phyloP scores from a whole-genome alignment of 35 echinoderm and acorn worm species.

The Amphiura filiformis region DNA sequence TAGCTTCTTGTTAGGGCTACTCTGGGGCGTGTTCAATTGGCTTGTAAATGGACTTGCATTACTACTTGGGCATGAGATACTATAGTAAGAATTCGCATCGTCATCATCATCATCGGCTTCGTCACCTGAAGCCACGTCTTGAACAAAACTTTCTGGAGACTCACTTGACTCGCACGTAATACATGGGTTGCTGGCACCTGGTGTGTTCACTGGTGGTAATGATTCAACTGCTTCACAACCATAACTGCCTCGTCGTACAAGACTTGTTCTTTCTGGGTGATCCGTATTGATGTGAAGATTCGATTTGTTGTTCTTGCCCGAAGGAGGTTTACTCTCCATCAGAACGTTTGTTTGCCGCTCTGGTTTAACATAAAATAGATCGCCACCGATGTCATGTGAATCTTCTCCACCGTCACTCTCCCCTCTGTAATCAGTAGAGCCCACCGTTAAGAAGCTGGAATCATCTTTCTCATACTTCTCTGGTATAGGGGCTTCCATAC shows the following conservation, averaged over 20 bases:
- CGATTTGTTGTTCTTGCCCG: too few species aligned
- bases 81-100: not conserved
- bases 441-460: not conserved
- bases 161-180: not conserved
- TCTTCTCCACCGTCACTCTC: not conserved
- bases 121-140: not conserved
- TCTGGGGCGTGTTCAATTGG: not conserved
- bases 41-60: not conserved
- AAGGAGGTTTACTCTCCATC: too few species aligned
- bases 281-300: too few species aligned
- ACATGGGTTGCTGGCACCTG: too few species aligned
- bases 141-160: not conserved
- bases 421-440: not conserved
- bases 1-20: not conserved
- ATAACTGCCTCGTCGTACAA: not conserved
- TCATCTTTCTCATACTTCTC: not conserved
- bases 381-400: not conserved
- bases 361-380: too few species aligned
- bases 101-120: conserved; percentile 1
- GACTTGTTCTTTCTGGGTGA: not conserved
- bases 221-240: too few species aligned
- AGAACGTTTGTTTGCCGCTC: too few species aligned
- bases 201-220: too few species aligned
- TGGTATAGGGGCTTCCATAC: not conserved
- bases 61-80: not conserved